These are phyloP conservation scores for Saxidomus purpurata DNA, from an alignment of 1,140 invertebrate genomes.

Conservation along the genomic window DNA sequence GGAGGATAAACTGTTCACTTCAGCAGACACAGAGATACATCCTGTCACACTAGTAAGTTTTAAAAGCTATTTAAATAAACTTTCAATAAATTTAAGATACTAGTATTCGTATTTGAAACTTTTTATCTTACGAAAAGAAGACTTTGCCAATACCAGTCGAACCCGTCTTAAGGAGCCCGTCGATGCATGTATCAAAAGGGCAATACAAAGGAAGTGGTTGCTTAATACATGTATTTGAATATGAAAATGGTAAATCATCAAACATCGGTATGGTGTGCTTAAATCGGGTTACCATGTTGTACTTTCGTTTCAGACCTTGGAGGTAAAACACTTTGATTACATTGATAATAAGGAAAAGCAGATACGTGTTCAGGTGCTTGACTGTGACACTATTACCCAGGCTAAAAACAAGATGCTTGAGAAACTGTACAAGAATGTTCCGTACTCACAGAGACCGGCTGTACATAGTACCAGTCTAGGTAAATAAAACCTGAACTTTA, in stretches of 20 bases:
- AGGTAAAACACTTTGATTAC: slow-evolving; percentile 30
- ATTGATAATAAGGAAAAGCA: slow-evolving; percentile 91
- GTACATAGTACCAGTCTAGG: slow-evolving; percentile 98
- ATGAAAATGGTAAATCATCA: too few relatives aligned
- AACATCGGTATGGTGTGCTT: too few relatives aligned
- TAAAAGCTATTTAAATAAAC: not conserved
- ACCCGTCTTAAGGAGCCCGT: too few relatives aligned
- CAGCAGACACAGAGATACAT: slow-evolving; percentile 94
- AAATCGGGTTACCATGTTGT: too few relatives aligned
- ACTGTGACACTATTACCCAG: slow-evolving; percentile 99
- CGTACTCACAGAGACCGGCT: slow-evolving; percentile 97
- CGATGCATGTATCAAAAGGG: too few relatives aligned
- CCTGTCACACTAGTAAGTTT: slow-evolving; percentile 94
- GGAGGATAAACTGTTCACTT: slow-evolving; percentile 97
- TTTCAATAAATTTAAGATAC: too few relatives aligned
- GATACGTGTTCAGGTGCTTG: slow-evolving; percentile 97
- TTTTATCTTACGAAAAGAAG: too few relatives aligned
- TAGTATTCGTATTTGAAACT: too few relatives aligned
- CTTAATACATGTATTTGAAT: too few relatives aligned
- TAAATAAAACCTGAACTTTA: too few relatives aligned
- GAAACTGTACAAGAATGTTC: slow-evolving; percentile 98
- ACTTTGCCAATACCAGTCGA: too few relatives aligned
- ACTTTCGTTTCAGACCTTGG: slow-evolving; percentile 25
- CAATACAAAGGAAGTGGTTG: too few relatives aligned
- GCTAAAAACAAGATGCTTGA: slow-evolving; percentile 99